Base-by-base conservation (phyloP, 2,113 vertebrate species). In the Gymnorhina tibicen region DNA sequence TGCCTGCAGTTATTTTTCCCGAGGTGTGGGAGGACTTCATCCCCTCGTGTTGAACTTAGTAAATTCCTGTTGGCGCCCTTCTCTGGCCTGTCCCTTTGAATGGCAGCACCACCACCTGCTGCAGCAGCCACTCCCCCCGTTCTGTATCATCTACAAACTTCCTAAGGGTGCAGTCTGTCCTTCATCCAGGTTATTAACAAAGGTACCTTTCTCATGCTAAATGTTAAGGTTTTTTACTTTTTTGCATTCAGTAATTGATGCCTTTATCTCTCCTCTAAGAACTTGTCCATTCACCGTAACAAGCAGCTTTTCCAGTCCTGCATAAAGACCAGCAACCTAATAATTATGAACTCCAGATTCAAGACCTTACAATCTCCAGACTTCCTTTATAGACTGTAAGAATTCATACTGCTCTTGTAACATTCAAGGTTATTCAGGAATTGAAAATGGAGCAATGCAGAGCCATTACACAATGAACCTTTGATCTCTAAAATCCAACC, bases 401-500 rank as follows among this genome's bases (percentile, higher is more conserved):
- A 97, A 85, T 44, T 91, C 86, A 55, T 79, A 73, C 55, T 76
- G 85, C 39, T 93, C 80, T 83, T 84, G 19, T 68, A 91, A 76
- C 10, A 52, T 20, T 82, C 28, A 50, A 60, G 87, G 47, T 89
- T 91, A 92, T 74, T 85, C 67, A 96, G 82, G 83, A 97, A 96
- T 56, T 85, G 60, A 77, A 95, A 92, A 95, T 28, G 92, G 82
- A 78, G 72, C 85, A 94, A 94, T 27, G 32, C 33, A 92, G 70
- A 62, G 69, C 30, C 88, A 94, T 90, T 96, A 79, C 91, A 84
- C 85, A 94, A 91, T 42, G 63, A 89, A 91, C 33, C 50, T 91
- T 63, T 93, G 94, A 96, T 96, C 89, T 93, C 35, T 56, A 96
- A 97, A 97, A 95, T 76, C 70, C 88, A 89, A 91, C 32, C 68